phyloP scores from a whole-genome alignment of 2,113 vertebrate genomes.

The Ciconia stormi region DNA sequence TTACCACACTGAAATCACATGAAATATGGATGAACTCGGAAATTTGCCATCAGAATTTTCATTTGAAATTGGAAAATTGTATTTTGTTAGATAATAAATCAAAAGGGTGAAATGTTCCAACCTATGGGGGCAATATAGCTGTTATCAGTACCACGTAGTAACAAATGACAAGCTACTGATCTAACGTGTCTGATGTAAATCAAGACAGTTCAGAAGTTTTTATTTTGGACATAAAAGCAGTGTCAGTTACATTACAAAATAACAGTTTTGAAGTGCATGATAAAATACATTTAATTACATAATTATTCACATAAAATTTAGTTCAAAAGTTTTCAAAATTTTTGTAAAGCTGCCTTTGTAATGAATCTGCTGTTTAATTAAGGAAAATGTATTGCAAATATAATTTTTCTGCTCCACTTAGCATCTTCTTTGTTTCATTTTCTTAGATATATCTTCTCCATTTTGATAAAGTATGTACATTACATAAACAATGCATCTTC shows the following conservation, averaged over 20 bases:
- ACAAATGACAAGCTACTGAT: background rate
- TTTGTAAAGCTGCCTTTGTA: background rate
- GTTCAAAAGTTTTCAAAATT: background rate
- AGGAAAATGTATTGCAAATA: background rate
- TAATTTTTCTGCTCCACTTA: background rate
- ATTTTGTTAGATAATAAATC: background rate
- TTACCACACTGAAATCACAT: background rate
- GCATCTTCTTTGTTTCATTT: background rate
- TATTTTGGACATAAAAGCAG: background rate
- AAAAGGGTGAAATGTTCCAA: background rate
- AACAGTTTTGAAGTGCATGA: background rate
- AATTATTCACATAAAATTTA: background rate
- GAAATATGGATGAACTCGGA: background rate
- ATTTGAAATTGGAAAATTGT: background rate
- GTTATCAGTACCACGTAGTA: background rate
- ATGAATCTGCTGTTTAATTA: background rate
- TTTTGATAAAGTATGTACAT: background rate
- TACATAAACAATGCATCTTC: background rate
- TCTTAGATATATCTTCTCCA: background rate
- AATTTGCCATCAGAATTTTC: background rate
- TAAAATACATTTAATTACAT: background rate
- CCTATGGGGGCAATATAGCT: background rate
- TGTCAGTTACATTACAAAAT: background rate
- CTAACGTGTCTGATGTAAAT: background rate
- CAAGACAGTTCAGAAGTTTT: background rate